A percentile compares a stretch with the other conserved stretches of the same genome.
Evolutionary conservation across 92 coral and sea anemone genomes (phyloP).

Genomic region (Bergia sp.): DNA sequence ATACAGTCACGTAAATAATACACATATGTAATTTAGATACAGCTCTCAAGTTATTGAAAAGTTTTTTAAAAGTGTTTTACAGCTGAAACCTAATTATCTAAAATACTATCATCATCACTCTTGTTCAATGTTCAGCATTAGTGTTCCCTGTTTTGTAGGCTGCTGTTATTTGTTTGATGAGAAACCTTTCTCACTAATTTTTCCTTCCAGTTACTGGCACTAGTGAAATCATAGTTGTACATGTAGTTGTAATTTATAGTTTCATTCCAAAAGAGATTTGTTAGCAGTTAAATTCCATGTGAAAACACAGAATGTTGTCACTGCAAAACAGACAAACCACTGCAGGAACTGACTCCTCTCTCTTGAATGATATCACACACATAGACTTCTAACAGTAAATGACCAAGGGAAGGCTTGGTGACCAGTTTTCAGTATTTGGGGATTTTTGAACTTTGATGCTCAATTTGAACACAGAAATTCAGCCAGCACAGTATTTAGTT

Average conservation of each 20-base stretch:
- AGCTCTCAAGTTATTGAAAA: neutral
- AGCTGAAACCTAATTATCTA: neutral
- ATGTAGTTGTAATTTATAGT: neutral
- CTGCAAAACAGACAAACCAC: neutral
- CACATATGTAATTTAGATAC: too few relatives aligned
- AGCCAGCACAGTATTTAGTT: neutral
- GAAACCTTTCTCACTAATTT: neutral
- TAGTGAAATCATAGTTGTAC: neutral
- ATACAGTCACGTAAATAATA: too few relatives aligned
- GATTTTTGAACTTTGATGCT: neutral
- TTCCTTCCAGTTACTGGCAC: neutral
- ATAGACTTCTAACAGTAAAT: neutral
- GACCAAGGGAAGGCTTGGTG: neutral
- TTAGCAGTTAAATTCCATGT: neutral
- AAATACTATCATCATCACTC: neutral
- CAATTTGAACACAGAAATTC: neutral
- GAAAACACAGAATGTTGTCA: neutral
- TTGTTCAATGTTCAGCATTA: neutral
- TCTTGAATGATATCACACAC: neutral
- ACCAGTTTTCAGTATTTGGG: neutral
- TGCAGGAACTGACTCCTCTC: neutral
- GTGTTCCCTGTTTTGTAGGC: neutral
- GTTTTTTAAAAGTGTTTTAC: neutral
- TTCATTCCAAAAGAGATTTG: neutral
- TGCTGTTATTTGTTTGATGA: neutral